Percentiles rank a stretch among this genome's conserved stretches.
Conservation (phyloP, 2,888 invertebrate genomes). For the Euplagia quadripunctaria region DNA sequence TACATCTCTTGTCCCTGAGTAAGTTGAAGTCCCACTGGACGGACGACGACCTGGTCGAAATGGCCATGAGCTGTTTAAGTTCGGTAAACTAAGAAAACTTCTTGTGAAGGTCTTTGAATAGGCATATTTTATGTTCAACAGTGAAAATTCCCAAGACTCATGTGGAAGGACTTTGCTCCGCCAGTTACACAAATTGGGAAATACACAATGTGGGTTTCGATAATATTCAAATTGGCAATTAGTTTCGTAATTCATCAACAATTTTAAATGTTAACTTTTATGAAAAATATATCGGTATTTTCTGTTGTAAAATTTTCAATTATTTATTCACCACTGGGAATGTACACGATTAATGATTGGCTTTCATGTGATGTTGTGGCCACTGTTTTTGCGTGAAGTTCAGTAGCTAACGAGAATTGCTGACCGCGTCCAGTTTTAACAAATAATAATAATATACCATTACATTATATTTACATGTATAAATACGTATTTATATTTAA, state of each 20-base stretch:
- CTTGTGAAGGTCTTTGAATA: not conserved
- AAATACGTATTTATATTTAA: too few relatives aligned
- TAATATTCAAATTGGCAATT: conserved; percentile 22
- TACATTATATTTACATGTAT: too few relatives aligned
- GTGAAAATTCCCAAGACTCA: not conserved
- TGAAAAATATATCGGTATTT: conserved; percentile 12
- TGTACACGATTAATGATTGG: not conserved
- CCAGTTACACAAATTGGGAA: not conserved
- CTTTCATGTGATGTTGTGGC: not conserved
- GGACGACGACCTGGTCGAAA: not conserved
- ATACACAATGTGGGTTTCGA: not conserved
- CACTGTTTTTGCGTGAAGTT: not conserved
- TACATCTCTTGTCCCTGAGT: not conserved
- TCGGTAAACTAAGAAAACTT: not conserved
- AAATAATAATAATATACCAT: too few relatives aligned
- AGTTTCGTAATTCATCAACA: conserved; percentile 16
- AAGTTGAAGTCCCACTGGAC: not conserved
- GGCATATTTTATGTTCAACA: not conserved
- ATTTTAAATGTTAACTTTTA: conserved; percentile 19
- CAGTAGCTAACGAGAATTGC: too few relatives aligned
- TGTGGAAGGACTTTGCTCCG: not conserved
- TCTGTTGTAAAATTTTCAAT: conserved; percentile 6
- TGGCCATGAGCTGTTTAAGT: not conserved
- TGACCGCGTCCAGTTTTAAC: not conserved
- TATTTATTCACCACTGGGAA: conserved; percentile 4